Base-by-base conservation (phyloP, 2,888 invertebrate species). In the Drosophila crucigera region DNA sequence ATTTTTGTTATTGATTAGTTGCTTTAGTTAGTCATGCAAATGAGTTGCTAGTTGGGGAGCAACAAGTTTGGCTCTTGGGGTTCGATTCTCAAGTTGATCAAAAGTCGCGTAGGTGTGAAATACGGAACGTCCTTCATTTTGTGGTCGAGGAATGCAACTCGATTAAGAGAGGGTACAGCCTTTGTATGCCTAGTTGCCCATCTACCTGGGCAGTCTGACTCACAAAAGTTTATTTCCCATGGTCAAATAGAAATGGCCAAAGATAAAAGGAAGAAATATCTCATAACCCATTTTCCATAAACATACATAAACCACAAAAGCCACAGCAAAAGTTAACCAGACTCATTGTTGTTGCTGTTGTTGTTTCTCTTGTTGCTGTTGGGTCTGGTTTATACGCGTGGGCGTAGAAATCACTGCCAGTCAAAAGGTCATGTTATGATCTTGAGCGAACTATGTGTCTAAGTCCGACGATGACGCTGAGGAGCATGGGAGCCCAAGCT, bases 361-460 rank as follows among this genome's bases (percentile, higher is more conserved):
- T 25, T 47, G 47, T 25, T 47, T 53, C 67, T 56, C 62, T 54
- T 79, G 78, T 73, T 90, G 78, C 72, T 87, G 82, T 78, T 85
- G 84, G 83, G 84, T 86, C 85, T 87, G 89, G 78, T 84, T 89
- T 78, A 90, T 84, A 91, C 84, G 91, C 91, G 91, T 91, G 91
- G 91, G 91, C 91, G 91, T 91, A 86, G 90, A 91, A 89, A 91
- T 91, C 91, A 91, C 91, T 90, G 91, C 91, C 91, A 91, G 91
- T 91, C 91, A 91, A 91, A 90, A 91, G 91, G 91, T 91, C 91
- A 91, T 89, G 88, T 88, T 88, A 90, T 90, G 88, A 90, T 88
- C 88, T 90, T 90, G 91, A 88, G 88, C 89, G 90, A 89, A 87
- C 87, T 90, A 87, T 86, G 86, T 90, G 86, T 89, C 89, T 79